Percentiles rank a stretch among this genome's conserved stretches.
Conservation (phyloP, 2,888 invertebrate species). For the Clistopyga incitator region DNA sequence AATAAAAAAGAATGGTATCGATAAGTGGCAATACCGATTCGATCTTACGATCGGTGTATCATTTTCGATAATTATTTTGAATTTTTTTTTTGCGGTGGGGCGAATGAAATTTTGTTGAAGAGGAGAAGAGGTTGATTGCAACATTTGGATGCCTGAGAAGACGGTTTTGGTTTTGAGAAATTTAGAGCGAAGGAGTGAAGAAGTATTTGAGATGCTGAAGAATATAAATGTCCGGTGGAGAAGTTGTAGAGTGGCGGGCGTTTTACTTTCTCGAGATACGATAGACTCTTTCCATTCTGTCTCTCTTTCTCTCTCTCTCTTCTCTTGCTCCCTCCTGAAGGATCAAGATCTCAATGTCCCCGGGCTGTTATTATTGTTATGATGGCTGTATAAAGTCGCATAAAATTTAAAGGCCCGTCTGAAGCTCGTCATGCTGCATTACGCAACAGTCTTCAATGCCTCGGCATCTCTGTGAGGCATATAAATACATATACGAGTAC, state of each 20-base stretch:
- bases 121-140: background rate
- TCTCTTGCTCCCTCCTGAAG: background rate
- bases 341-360: conserved; percentile 38
- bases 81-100: background rate
- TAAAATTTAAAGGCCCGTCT: conserved; percentile 61
- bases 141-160: too few species aligned
- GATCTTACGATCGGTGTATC: background rate
- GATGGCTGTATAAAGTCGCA: conserved; percentile 50
- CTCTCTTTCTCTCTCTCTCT: background rate
- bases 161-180: background rate
- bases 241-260: conserved; percentile 1
- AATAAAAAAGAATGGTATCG: background rate
- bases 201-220: background rate
- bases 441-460: conserved; percentile 48
- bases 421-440: conserved; percentile 43
- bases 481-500: conserved; percentile 41
- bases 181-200: background rate
- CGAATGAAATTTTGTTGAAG: background rate
- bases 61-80: background rate
- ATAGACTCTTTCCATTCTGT: background rate
- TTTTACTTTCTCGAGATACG: conserved; percentile 24
- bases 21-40: background rate
- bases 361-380: conserved; percentile 49
- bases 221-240: conserved; percentile 10
- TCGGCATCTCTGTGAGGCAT: conserved; percentile 26